Base-by-base conservation (phyloP, 2,888 invertebrate species). In the Nephrotoma flavescens region DNA sequence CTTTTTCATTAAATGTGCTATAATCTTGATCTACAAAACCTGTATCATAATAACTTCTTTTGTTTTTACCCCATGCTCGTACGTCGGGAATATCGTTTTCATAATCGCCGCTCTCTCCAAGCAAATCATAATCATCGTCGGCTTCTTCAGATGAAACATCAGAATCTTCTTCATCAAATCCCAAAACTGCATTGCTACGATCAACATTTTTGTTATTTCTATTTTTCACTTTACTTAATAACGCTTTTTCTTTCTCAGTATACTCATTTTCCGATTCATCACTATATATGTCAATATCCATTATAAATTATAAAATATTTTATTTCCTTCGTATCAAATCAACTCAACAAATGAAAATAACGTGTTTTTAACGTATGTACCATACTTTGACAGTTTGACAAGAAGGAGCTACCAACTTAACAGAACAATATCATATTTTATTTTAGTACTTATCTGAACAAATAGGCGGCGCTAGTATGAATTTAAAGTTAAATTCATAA, bases 11-110 rank as follows among this genome's bases (percentile, higher is more conserved):
- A 11, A 89, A 87, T 3, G 95, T 95, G 85, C 95, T 94, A 15
- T 96, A 97, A 91, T 97, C 97, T 89, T 95, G 94, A 92, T 98
- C 98, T 15, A 97, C 95, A 91, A 96, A 97, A 92, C 98, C 97
- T 0, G 97, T 96, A 86, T 96, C 94, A 92, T 97, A 98, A 90
- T 94, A 98, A 47, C 94, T 93, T 87, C 92, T 93, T 89, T 95
- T 96, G 88, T 95, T 95, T 89, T 94, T 95, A 85, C 98, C 98
- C 98, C 98, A 98, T 31, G 97, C 97, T 91, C 95, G 95, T 2
- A 94, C 93, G 91, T 97, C 94, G 0, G 97, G 97, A 88, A 97
- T 92, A 89, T 95, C 94, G 90, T 94, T 94, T 89, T 95, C 94
- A 42, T 93, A 93, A 88, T 94, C 93, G 88, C 94, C 94, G 88